Evolutionary conservation across 2,113 vertebrate species (phyloP), one percentile per base, ranked within the genome.

Genomic region (Syngnathus typhle): DNA sequence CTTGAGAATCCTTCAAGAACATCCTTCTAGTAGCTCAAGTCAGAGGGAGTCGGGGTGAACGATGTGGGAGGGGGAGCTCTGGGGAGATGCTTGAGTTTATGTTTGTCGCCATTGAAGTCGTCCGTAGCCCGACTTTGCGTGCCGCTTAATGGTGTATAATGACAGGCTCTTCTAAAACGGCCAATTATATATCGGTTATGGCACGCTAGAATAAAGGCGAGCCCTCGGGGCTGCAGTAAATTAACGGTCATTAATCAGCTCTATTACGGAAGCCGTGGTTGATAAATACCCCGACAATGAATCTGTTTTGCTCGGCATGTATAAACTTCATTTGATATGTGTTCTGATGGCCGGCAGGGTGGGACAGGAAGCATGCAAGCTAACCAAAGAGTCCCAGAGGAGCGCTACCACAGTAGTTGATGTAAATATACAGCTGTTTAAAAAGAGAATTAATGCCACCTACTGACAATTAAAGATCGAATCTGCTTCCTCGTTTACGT

Each of bases 171-270:
- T 83, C 79, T 86, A 85, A 88, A 91, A 87, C 82, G 88, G 82
- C 78, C 86, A 85, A 87, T 89, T 91, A 90, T 85, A 85, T 84
- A 85, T 84, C 83, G 82, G 80, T 75, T 63, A 64, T 41, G 82
- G 47, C 79, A 80, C 87, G 23, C 84, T 85, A 84, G 85, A 74
- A 70, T 88, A 85, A 89, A 85, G 78, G 64, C 36, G 77, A 74
- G 76, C 81, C 86, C 84, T 67, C 74, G 27, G 84, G 88, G 78
- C 85, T 88, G 85, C 87, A 89, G 89, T 91, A 90, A 91, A 91
- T 92, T 87, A 84, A 74, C 70, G 47, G 67, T 81, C 88, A 90
- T 90, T 89, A 90, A 91, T 91, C 87, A 90, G 86, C 64, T 70
- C 81, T 78, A 79, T 85, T 89, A 88, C 79, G 67, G 86, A 89